Evolutionary conservation across 2,113 vertebrate species (phyloP).

Genomic region (Leiothrix lutea): DNA sequence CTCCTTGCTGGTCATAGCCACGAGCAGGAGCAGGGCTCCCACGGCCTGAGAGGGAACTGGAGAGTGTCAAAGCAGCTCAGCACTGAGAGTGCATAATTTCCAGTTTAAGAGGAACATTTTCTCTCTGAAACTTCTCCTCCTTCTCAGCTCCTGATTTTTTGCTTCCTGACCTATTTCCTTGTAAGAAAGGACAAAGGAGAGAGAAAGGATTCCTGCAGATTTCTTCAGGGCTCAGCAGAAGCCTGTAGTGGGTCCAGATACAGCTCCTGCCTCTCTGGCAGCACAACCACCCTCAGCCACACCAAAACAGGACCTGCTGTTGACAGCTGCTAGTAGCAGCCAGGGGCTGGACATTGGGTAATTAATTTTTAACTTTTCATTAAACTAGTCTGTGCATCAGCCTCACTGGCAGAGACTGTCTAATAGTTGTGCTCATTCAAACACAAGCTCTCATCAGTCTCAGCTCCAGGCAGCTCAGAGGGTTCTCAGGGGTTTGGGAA

Average conservation of each 20-base stretch:
- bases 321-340: not conserved
- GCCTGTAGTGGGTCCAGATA: not conserved
- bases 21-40: not conserved
- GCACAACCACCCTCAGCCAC: not conserved
- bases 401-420: not conserved
- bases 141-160: not conserved
- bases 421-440: not conserved
- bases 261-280: not conserved
- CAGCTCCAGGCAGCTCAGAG: not conserved
- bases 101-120: not conserved
- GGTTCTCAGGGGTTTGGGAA: not conserved
- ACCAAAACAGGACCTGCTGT: not conserved
- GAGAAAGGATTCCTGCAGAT: not conserved
- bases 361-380: not conserved
- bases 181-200: not conserved
- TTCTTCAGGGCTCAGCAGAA: not conserved
- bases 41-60: not conserved
- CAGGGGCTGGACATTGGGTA: not conserved
- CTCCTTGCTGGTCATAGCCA: not conserved
- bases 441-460: not conserved
- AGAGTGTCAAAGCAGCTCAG: not conserved
- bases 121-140: not conserved
- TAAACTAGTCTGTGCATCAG: not conserved
- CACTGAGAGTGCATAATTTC: not conserved
- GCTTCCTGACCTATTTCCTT: not conserved